These are phyloP conservation scores for Glandiceps talaboti DNA, from an alignment of 53 echinoderm and acorn worm genomes.

Conservation along the genomic window DNA sequence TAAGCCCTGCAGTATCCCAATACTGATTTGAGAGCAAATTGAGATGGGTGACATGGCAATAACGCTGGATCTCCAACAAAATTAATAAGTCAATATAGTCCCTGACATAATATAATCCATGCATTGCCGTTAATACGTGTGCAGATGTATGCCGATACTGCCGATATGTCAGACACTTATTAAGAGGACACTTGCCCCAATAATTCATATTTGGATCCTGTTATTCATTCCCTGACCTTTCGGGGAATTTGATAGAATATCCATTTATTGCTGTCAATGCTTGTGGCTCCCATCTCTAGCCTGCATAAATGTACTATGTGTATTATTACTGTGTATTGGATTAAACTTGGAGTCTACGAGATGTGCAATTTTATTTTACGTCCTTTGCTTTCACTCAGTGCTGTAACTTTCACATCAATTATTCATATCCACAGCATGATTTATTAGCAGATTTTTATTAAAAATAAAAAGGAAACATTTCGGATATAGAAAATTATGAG, in stretches of 20 bases:
- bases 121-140: neutral
- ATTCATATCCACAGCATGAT: no score
- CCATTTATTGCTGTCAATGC: neutral
- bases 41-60: neutral
- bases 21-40: neutral
- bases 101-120: neutral
- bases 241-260: neutral
- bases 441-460: no score
- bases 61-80: neutral
- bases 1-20: neutral
- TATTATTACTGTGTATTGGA: no score
- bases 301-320: no score
- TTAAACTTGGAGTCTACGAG: no score
- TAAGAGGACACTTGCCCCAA: neutral
- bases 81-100: neutral
- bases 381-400: no score
- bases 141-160: neutral
- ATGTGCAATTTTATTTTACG: no score
- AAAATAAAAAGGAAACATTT: no score
- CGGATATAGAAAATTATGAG: no score
- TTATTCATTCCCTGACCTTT: neutral
- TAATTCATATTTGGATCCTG: neutral
- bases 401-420: no score
- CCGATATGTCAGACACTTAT: neutral
- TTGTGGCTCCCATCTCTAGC: neutral